phyloP scores from a whole-genome alignment of 2,888 invertebrate genomes.

The Volucella zonaria region DNA sequence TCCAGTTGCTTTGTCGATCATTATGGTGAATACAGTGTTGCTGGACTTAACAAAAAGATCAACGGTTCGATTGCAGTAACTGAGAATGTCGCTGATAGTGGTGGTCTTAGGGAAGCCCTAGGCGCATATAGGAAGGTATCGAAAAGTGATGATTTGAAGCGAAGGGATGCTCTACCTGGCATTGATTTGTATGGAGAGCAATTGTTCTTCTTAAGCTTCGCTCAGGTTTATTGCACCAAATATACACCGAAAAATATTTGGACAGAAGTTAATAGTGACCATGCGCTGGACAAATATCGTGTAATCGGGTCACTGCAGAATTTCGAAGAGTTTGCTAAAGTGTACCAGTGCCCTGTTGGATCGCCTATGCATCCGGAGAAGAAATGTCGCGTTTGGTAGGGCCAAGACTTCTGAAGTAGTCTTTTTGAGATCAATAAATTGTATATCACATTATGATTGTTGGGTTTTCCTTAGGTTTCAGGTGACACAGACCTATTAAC shows the following conservation, averaged over 20 bases:
- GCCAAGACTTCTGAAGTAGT: too few relatives aligned
- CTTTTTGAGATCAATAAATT: too few relatives aligned
- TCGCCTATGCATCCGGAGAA: constrained; percentile 78
- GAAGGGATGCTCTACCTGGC: constrained; percentile 79
- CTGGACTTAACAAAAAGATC: constrained; percentile 77
- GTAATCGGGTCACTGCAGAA: constrained; percentile 79
- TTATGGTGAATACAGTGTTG: constrained; percentile 77
- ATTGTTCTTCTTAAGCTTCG: constrained; percentile 79
- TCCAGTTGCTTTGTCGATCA: constrained; percentile 78
- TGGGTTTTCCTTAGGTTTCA: too few relatives aligned
- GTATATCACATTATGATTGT: too few relatives aligned
- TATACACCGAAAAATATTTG: constrained; percentile 79
- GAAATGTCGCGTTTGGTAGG: constrained; percentile 79
- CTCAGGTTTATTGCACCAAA: constrained; percentile 79
- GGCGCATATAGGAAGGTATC: constrained; percentile 77
- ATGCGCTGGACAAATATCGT: constrained; percentile 79
- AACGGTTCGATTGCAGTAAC: constrained; percentile 78
- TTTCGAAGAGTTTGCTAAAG: constrained; percentile 78
- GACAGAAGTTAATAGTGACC: constrained; percentile 78
- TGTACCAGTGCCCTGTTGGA: constrained; percentile 77
- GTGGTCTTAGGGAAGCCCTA: constrained; percentile 78
- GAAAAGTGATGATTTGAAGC: constrained; percentile 72
- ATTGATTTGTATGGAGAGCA: constrained; percentile 79
- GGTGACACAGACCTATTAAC: too few relatives aligned
- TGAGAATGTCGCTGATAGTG: constrained; percentile 81